A percentile compares a stretch with the other conserved stretches of the same genome.
phyloP scores from a whole-genome alignment of 2,113 vertebrate species.

The Tamias sibiricus region DNA sequence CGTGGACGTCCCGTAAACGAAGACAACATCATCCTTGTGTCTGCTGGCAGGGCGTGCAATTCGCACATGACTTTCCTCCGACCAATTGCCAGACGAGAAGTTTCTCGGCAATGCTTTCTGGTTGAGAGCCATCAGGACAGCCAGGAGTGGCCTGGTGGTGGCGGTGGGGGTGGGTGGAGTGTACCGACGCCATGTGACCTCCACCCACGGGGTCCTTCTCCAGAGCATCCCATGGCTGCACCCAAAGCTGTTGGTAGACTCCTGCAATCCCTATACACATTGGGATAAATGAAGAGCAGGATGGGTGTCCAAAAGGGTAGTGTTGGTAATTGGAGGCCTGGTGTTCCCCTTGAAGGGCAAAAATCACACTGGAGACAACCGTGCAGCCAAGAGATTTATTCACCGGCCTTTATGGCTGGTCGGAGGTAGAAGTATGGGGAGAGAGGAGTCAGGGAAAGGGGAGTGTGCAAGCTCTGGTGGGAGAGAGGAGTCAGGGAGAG shows the following conservation, averaged over 20 bases:
- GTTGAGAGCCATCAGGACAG: not conserved
- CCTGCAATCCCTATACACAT: too few species aligned
- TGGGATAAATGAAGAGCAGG: not conserved
- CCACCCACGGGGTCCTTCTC: not conserved
- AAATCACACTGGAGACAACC: too few species aligned
- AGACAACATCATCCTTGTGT: not conserved
- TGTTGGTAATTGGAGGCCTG: not conserved
- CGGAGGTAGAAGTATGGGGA: too few species aligned
- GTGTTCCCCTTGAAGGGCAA: too few species aligned
- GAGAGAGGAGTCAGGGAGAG: too few species aligned
- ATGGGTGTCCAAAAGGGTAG: too few species aligned
- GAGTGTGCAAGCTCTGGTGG: too few species aligned
- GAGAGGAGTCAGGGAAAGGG: too few species aligned
- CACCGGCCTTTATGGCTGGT: too few species aligned
- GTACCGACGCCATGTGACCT: not conserved
- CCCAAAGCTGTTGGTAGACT: not conserved
- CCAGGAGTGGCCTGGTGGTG: not conserved
- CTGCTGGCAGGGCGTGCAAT: not conserved
- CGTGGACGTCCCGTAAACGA: not conserved
- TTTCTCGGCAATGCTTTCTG: not conserved
- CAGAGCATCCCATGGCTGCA: not conserved
- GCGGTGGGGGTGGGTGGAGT: not conserved
- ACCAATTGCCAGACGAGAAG: not conserved
- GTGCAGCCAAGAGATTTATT: too few species aligned
- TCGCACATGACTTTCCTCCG: not conserved